Evolutionary conservation across 1,140 invertebrate genomes (phyloP), one percentile per base, ranked within the genome.

Genomic region (Agrypnia vestita): DNA sequence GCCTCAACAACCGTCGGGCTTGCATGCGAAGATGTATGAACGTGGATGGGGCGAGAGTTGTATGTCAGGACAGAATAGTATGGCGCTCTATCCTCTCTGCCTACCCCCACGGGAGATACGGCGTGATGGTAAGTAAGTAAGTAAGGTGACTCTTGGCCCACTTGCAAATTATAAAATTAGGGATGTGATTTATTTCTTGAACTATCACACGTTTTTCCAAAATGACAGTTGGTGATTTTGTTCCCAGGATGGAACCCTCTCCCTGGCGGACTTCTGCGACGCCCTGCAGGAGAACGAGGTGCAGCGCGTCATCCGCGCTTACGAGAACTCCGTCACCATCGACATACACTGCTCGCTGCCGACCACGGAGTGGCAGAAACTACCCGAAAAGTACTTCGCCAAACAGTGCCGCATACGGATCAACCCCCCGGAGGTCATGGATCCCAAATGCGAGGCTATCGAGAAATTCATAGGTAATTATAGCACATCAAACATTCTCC

Each of bases 281-380:
- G 94, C 95, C 74, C 96, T 97, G 89, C 95, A 95, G 87, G 97
- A 98, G 86, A 92, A 95, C 84, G 97, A 98, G 84, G 96, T 98
- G 59, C 96, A 96, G 86, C 93, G 96, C 84, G 95, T 98, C 10
- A 91, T 98, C 72, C 93, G 95, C 83, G 95, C 96, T 76, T 97
- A 97, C 86, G 95, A 96, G 84, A 95, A 96, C 85, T 96, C 94
- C 67, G 95, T 97, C 55, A 94, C 94, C 11, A 93, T 98, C 83
- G 95, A 97, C 85, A 93, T 98, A 78, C 96, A 97, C 88, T 97
- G 96, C 87, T 90, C 92, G 12, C 91, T 91, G 61, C 88, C 90
- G 76, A 90, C 92, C 21, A 94, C 95, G 69, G 94, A 97, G 69
- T 99, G 97, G 97, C 92, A 92, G 73, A 92, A 92, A 76, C 88